phyloP scores from a whole-genome alignment of 2,113 vertebrate species.

The Leucopternis melanops region DNA sequence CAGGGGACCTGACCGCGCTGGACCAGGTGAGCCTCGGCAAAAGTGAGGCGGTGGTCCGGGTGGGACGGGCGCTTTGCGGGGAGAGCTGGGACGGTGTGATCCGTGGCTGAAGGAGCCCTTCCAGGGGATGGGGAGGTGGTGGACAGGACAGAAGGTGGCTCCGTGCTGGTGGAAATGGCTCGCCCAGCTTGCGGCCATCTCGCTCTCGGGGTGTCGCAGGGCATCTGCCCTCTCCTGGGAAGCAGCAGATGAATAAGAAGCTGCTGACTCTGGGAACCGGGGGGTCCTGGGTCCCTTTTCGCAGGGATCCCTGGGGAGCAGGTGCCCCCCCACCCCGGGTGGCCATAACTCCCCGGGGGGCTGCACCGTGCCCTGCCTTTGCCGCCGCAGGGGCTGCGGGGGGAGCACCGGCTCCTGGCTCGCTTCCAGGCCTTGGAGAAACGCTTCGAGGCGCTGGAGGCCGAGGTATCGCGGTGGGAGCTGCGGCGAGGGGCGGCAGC shows the following conservation, averaged over 20 bases:
- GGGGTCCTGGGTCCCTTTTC: neutral
- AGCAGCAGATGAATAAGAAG: neutral
- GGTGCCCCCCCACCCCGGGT: neutral
- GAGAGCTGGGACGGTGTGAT: neutral
- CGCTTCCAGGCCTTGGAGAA: slow-evolving; percentile 70
- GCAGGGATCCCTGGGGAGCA: neutral
- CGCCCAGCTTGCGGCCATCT: neutral
- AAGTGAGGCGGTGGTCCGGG: rapidly evolving
- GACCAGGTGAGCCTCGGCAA: slow-evolving; percentile 54
- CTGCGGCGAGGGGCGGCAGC: neutral
- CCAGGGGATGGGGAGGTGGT: neutral
- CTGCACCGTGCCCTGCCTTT: neutral
- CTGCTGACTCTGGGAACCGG: neutral
- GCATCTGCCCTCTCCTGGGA: neutral
- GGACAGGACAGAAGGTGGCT: neutral
- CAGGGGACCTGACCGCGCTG: neutral
- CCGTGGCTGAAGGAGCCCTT: neutral
- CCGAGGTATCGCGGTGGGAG: slow-evolving; percentile 36
- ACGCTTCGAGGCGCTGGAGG: slow-evolving; percentile 64
- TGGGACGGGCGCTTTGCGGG: neutral
- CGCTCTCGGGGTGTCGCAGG: neutral
- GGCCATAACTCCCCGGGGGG: too few species aligned
- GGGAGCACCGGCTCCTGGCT: slow-evolving; percentile 60
- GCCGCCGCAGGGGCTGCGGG: neutral
- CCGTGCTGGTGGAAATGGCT: neutral